Evolutionary conservation across 2,113 vertebrate species (phyloP).

Genomic region (Cynoglossus semilaevis): DNA sequence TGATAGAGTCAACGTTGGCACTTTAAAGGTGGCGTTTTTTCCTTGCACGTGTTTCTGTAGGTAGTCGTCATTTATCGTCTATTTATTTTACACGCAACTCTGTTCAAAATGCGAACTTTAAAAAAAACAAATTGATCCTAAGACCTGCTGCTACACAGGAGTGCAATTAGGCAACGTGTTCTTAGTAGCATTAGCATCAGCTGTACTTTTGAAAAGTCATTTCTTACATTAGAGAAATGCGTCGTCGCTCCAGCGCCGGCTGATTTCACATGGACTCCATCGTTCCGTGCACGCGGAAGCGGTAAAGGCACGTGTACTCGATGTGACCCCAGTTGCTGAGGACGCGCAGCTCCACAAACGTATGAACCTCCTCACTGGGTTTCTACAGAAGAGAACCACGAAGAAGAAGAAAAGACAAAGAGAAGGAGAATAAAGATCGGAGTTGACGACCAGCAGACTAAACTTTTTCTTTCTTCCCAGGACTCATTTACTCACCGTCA

Average conservation of each 20-base stretch:
- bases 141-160: background rate
- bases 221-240: background rate
- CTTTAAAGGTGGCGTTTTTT: too few species aligned
- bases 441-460: too few species aligned
- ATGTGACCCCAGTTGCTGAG: constrained; percentile 94
- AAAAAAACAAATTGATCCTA: background rate
- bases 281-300: constrained; percentile 91
- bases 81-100: too few species aligned
- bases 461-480: too few species aligned
- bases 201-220: background rate
- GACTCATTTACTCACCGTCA: constrained; percentile 75
- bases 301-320: constrained; percentile 94
- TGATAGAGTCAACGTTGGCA: too few species aligned
- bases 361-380: constrained; percentile 32
- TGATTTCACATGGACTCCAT: constrained; percentile 39
- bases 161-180: background rate
- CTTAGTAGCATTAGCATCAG: constrained; percentile 31
- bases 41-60: too few species aligned
- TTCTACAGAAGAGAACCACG: constrained; percentile 18
- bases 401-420: background rate
- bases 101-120: too few species aligned
- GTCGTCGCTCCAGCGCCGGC: too few species aligned
- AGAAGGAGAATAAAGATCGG: background rate
- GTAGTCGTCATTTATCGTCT: too few species aligned
- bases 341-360: constrained; percentile 75